These are phyloP conservation scores for Zhengitettix transpicula DNA, from an alignment of 2,888 invertebrate genomes.

Conservation along the genomic window DNA sequence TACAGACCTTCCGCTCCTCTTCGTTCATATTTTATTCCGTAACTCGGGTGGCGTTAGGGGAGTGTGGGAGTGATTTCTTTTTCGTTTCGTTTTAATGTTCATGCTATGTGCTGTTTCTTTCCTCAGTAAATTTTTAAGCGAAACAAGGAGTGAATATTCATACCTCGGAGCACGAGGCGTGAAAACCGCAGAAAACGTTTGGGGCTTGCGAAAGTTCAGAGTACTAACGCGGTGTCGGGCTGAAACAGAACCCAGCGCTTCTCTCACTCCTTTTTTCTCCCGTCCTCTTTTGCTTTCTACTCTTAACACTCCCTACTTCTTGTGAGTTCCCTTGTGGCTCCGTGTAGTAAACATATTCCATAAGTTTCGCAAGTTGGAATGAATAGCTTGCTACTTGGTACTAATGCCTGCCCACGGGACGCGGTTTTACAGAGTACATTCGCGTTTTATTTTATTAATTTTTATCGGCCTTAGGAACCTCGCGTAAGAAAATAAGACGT, in stretches of 20 bases:
- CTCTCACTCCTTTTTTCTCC: no score
- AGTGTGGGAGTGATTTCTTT: neutral
- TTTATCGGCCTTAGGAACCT: neutral
- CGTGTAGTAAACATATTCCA: neutral
- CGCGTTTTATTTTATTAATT: neutral
- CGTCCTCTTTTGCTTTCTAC: no score
- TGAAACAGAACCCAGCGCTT: no score
- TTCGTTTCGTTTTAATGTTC: neutral
- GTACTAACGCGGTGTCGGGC: no score
- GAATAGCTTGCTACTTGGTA: neutral
- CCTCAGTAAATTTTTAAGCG: neutral
- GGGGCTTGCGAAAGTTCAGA: neutral
- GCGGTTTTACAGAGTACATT: neutral
- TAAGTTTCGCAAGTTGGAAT: neutral
- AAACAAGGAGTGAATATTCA: neutral
- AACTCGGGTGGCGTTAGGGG: no score
- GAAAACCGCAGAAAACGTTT: neutral
- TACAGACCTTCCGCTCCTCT: no score
- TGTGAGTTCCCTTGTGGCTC: neutral
- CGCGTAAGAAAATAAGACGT: neutral
- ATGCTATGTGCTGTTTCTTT: neutral
- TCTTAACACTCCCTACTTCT: no score
- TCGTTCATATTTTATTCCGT: no score
- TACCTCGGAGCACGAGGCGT: neutral
- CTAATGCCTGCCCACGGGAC: neutral